These are phyloP conservation scores for Drosophila nannoptera DNA, from an alignment of 1,140 invertebrate species.

Conservation along the genomic window DNA sequence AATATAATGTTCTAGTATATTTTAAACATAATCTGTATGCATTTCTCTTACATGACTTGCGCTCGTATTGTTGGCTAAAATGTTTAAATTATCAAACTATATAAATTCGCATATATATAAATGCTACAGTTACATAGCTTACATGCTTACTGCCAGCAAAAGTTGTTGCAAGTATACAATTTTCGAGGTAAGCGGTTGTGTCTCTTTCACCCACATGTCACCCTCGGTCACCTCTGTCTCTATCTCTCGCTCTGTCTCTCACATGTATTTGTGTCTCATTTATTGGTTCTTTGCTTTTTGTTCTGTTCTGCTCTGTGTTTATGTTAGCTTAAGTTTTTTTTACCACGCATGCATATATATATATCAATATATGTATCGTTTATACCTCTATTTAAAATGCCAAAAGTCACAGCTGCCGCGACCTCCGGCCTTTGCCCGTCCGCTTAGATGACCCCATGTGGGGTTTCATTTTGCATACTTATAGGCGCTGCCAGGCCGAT, in stretches of 20 bases:
- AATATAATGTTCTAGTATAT: constrained; percentile 15
- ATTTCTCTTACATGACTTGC: constrained; percentile 67
- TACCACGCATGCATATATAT: constrained; percentile 22
- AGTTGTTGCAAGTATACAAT: constrained; percentile 78
- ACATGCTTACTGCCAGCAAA: constrained; percentile 78
- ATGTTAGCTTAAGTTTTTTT: constrained; percentile 20
- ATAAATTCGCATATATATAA: constrained; percentile 35
- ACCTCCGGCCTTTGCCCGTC: constrained; percentile 19
- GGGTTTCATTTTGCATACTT: constrained; percentile 63
- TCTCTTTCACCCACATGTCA: constrained; percentile 17
- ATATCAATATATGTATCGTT: constrained; percentile 11
- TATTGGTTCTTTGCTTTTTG: constrained; percentile 32
- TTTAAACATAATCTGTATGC: constrained; percentile 42
- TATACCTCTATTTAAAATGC: constrained; percentile 37
- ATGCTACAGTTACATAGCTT: constrained; percentile 74
- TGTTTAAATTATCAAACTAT: constrained; percentile 20
- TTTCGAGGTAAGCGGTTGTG: constrained; percentile 76
- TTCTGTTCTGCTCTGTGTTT: constrained; percentile 24
- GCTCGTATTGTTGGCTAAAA: constrained; percentile 62
- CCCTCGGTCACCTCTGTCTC: neutral
- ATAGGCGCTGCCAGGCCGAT: constrained; percentile 21
- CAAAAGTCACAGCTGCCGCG: constrained; percentile 49
- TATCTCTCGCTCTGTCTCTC: constrained; percentile 8
- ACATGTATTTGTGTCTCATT: constrained; percentile 19
- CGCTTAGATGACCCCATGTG: constrained; percentile 30